These are phyloP conservation scores for Zoroaster sp. DNA, from an alignment of 53 echinoderm and acorn worm genomes.

Conservation along the genomic window DNA sequence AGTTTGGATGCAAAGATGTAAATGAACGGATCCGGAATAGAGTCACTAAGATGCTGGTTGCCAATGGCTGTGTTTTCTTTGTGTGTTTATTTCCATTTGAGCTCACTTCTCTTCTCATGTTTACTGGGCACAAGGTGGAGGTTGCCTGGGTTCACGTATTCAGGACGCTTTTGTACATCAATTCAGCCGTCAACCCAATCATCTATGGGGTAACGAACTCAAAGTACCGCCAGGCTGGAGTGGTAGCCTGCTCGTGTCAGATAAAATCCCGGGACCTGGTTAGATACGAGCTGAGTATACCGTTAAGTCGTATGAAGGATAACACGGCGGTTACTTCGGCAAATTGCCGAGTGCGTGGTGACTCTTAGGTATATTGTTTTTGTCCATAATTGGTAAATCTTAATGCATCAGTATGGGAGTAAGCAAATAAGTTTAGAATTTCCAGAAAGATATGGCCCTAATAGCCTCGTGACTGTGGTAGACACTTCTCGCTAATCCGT, in stretches of 20 bases:
- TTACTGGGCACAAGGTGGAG: background rate
- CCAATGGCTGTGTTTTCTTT: conserved; percentile 45
- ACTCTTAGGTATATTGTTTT: conserved; percentile 17
- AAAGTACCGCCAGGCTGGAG: conserved; percentile 50
- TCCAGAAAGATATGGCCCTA: too few species aligned
- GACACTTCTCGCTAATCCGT: too few species aligned
- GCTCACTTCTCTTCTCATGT: conserved; percentile 16
- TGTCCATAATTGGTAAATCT: too few species aligned
- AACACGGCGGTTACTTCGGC: conserved; percentile 16
- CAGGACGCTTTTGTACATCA: conserved; percentile 46
- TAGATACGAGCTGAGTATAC: conserved; percentile 21
- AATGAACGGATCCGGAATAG: conserved; percentile 42
- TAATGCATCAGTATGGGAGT: too few species aligned
- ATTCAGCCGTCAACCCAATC: conserved; percentile 60
- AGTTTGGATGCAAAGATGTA: conserved; percentile 48
- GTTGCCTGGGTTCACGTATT: conserved; percentile 9
- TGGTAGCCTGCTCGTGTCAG: conserved; percentile 24
- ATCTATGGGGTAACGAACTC: conserved; percentile 57
- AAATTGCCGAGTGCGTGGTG: conserved; percentile 25
- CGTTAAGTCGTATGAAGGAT: conserved; percentile 26
- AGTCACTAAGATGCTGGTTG: conserved; percentile 50
- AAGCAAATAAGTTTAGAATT: too few species aligned
- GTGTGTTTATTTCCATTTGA: conserved; percentile 44
- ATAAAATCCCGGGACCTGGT: conserved; percentile 24
- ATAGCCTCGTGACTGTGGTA: too few species aligned